Base-by-base conservation (phyloP, 2,797 vertebrate genomes). In the Capromys pilorides region DNA sequence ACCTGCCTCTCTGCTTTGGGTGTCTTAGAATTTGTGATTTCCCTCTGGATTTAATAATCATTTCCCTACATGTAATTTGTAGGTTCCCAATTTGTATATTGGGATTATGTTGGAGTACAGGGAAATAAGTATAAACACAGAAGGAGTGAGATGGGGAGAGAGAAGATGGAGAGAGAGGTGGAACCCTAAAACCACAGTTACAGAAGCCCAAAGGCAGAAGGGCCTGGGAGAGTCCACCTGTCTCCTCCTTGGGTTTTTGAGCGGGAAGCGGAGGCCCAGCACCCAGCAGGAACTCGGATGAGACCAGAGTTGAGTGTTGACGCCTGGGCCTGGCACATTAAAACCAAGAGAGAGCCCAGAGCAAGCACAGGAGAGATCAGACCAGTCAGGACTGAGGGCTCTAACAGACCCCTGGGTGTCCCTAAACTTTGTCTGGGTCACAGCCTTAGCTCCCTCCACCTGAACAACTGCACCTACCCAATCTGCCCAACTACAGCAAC, bases 71-170 rank as follows among this genome's bases (percentile, higher is more conserved):
- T 97, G 83, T 97, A 97, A 97, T 96, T 91, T 4, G 45, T 45
- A 45, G 45, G 4, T 45, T 45, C 8, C 45, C 8, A 8, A 45
- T 45, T 45, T 45, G 45, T 8, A 45, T 45, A 45, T 45, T 97
- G 96, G 95, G 97, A 96, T 96, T 96, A 95, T 95, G 94, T 90
- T 95, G 86, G 96, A 97, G 96, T 6, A 80, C 96, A 92, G 96
- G 94, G 92, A 97, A 96, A 95, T 97, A 98, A 98, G 97, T 98
- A 98, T 97, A 98, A 96, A 98, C 97, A 98, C 97, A 97, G 96
- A 91, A 93, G 45, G 81, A 92, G 89, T 92, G 57, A 95, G 62
- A 49, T 9, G 62, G 54, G 22, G 64, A 21, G 54, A 91, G 67
- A 89, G 86, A 92, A 16, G 51, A 81, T 19, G 45, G 80, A 71